phyloP scores from a whole-genome alignment of 2,888 invertebrate genomes.

The Microdon myrmicae region DNA sequence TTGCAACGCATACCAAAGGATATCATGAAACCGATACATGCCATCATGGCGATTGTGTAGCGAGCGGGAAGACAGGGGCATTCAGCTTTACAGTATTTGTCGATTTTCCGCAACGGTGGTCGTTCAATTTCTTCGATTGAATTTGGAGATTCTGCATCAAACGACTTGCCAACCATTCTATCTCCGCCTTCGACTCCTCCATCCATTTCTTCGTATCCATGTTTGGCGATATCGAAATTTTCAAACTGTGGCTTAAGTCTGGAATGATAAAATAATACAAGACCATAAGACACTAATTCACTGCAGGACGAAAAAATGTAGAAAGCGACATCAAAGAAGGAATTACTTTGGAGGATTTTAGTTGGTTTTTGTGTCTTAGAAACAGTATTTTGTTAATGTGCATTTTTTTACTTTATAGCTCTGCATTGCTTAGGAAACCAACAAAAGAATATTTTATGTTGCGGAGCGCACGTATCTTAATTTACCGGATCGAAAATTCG shows the following conservation, averaged over 20 bases:
- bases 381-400: not conserved
- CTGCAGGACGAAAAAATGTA: conserved; percentile 48
- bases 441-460: no score
- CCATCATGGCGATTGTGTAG: conserved; percentile 86
- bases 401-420: no score
- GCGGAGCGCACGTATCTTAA: no score
- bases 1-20: conserved; percentile 99
- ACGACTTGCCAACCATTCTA: conserved; percentile 69
- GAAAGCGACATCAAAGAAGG: no score
- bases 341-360: not conserved
- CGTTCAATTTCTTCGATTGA: conserved; percentile 85
- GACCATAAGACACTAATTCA: conserved; percentile 52
- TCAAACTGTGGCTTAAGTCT: conserved; percentile 58
- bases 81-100: conserved; percentile 87
- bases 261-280: conserved; percentile 16
- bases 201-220: conserved; percentile 65
- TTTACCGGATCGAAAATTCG: no score
- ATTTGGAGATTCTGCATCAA: conserved; percentile 73
- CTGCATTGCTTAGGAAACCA: no score
- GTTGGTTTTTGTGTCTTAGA: not conserved
- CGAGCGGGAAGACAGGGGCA: conserved; percentile 85
- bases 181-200: conserved; percentile 56
- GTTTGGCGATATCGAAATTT: conserved; percentile 62
- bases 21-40: conserved; percentile 90
- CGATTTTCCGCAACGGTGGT: conserved; percentile 86